phyloP scores from a whole-genome alignment of 2,113 vertebrate genomes.

The Triplophysa siluroides region DNA sequence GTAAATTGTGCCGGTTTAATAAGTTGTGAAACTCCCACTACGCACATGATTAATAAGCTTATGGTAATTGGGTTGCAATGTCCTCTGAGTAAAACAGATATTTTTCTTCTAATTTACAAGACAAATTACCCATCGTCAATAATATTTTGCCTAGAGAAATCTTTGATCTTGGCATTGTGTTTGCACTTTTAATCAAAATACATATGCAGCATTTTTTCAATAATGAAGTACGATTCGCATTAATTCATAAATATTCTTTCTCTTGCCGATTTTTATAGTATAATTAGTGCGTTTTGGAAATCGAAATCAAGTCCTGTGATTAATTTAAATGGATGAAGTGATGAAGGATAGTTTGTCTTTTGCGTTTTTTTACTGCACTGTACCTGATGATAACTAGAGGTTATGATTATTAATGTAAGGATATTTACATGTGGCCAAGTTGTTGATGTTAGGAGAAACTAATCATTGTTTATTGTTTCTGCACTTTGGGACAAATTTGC shows the following conservation, averaged over 20 bases:
- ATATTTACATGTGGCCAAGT: not conserved
- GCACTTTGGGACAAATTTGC: not conserved
- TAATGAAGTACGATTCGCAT: slow-evolving; percentile 2
- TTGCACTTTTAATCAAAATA: slow-evolving; percentile 27
- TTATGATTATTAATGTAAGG: not conserved
- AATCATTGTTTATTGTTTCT: not conserved
- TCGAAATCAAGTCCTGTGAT: not conserved
- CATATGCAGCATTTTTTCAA: slow-evolving; percentile 8
- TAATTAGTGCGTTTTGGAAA: not conserved
- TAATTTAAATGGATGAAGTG: slow-evolving; percentile 1
- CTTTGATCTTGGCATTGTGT: slow-evolving; percentile 14
- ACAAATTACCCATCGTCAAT: slow-evolving; percentile 51
- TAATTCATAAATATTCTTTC: not conserved
- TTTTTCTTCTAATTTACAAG: slow-evolving; percentile 49
- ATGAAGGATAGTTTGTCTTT: not conserved
- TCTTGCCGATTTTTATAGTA: not conserved
- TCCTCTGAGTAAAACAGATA: slow-evolving; percentile 43
- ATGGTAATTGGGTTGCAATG: slow-evolving; percentile 49
- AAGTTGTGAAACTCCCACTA: slow-evolving; percentile 28
- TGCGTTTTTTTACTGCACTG: not conserved
- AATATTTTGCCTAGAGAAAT: slow-evolving; percentile 45
- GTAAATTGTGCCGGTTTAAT: slow-evolving; percentile 15
- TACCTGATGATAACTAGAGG: not conserved
- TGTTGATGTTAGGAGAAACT: not conserved
- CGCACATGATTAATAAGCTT: slow-evolving; percentile 48